Evolutionary conservation across 2,888 invertebrate genomes (phyloP), one percentile per base, ranked within the genome.

Genomic region (Octonoba sinensis): DNA sequence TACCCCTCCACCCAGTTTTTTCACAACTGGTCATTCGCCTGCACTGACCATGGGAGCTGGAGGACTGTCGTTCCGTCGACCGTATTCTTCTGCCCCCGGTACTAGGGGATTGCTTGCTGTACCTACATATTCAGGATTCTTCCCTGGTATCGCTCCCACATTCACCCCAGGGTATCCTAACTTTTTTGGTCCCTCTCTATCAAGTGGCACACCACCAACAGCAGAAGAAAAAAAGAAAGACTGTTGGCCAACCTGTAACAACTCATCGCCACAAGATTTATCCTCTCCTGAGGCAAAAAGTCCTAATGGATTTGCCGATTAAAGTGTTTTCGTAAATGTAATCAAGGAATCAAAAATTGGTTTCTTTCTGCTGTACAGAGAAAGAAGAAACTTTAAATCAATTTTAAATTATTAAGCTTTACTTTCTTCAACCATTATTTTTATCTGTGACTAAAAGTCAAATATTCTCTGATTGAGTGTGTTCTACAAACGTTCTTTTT

Each of bases 211-310:
- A 0, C 64, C 73, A 36, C 73, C 73, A n/a, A 69, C 67, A 0
- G 36, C 36, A 22, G 70, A 75, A 27, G 78, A 83, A 57, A 83
- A 83, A 59, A 57, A 54, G 1, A 59, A 72, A n/a, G 83, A 83
- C 1, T 78, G 74, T 24, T 83, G 83, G 83, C 65, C 76, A 8
- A 65, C 69, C 1, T 78, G 77, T 60, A 72, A 67, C 20, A 77
- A 78, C 47, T 70, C 77, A 24, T 83, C 83, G 13, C 83, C 83
- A 0, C 83, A 83, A 57, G 83, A 83, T 46, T 27, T 83, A 22
- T 83, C 83, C 8, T 83, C 83, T 13, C 78, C 83, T 1, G 83
- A 83, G 16, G 60, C 74, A 11, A 83, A 83, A 65, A 83, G 83
- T 24, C 83, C 83, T 18, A 82, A 82, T 47, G 82, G 82, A 11